Percentiles rank a stretch among this genome's conserved stretches.
phyloP scores from a whole-genome alignment of 2,797 vertebrate species.

The Liparis tanakae region DNA sequence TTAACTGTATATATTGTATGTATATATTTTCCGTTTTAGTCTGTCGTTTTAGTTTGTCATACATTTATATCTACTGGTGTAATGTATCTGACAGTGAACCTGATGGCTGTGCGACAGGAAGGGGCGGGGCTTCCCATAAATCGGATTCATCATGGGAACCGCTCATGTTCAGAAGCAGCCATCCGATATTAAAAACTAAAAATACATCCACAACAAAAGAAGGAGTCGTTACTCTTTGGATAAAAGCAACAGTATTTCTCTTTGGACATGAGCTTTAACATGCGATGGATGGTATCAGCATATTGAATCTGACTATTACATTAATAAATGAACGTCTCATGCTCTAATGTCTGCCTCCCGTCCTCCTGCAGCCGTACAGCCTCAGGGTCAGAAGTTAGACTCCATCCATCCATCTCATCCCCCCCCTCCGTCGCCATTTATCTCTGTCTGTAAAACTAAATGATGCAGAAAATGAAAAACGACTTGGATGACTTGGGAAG shows the following conservation, averaged over 20 bases:
- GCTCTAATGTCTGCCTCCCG: conserved; percentile 20
- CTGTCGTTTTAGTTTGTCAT: too few species aligned
- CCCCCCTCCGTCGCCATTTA: conserved; percentile 5
- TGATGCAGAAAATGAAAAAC: conserved; percentile 42
- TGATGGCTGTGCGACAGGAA: not conserved
- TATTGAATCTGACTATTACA: conserved; percentile 25
- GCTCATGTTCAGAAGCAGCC: not conserved
- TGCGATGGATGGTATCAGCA: not conserved
- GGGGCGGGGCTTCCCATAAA: not conserved
- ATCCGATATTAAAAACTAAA: not conserved
- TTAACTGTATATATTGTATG: too few species aligned
- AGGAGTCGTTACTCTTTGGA: not conserved
- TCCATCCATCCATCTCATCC: conserved; percentile 35
- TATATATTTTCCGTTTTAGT: too few species aligned
- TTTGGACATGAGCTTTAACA: conserved; percentile 7
- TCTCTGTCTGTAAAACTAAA: conserved; percentile 22
- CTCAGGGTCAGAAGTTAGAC: conserved; percentile 41
- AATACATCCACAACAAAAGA: not conserved
- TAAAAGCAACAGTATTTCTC: conserved; percentile 19
- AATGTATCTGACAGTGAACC: not conserved
- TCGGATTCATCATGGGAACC: not conserved
- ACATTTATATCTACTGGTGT: too few species aligned
- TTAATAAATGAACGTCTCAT: conserved; percentile 40
- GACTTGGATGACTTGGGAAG: not conserved
- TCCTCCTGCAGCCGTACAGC: conserved; percentile 21